A percentile compares a stretch with the other conserved stretches of the same genome.
Conservation (phyloP, 1,140 invertebrate species). For the Planococcus citri region DNA sequence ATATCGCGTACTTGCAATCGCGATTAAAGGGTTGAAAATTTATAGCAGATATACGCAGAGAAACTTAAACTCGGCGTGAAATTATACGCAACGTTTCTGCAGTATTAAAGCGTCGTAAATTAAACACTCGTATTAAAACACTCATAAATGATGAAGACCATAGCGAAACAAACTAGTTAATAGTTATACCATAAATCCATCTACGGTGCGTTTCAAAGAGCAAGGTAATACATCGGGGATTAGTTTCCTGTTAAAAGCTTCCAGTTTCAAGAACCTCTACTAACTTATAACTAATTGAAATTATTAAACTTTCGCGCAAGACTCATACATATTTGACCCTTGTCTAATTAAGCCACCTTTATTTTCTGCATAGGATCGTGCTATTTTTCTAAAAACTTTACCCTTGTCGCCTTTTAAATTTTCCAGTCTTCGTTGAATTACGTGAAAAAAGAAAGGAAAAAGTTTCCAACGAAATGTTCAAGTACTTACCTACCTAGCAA, state of each 20-base stretch:
- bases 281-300: slow-evolving; percentile 1
- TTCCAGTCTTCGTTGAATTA: too few species aligned
- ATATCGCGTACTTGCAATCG: too few species aligned
- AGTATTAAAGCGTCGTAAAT: neutral
- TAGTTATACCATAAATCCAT: neutral
- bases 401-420: too few species aligned
- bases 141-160: neutral
- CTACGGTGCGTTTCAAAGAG: neutral
- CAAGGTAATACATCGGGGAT: neutral
- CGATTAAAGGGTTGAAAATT: too few species aligned
- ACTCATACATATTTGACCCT: neutral
- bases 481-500: too few species aligned
- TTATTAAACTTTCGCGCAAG: slow-evolving; percentile 1
- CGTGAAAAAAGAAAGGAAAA: too few species aligned
- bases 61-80: neutral
- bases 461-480: too few species aligned
- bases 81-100: neutral
- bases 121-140: neutral
- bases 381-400: too few species aligned
- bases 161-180: neutral
- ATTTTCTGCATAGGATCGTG: neutral
- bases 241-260: neutral
- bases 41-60: too few species aligned
- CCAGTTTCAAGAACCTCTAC: neutral
- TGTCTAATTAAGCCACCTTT: neutral